Evolutionary conservation across 2,797 vertebrate genomes (phyloP), one percentile per base, ranked within the genome.

Genomic region (Chloroceryle amazona): DNA sequence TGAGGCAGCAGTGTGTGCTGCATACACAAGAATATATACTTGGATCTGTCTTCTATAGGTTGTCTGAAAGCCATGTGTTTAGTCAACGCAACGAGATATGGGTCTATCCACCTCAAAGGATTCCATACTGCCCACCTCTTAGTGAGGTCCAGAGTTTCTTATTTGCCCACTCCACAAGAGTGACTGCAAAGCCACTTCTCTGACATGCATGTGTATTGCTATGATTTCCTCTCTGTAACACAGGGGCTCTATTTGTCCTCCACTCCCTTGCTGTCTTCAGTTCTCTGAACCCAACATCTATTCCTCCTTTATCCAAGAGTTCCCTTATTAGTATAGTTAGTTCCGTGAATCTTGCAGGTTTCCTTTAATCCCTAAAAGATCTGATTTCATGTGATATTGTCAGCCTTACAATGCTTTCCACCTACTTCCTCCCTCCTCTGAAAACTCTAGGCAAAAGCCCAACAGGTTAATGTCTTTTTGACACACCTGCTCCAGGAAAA

Each of bases 91-190:
- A 67, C 26, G 9, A 65, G 35, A 62, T 0, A 5, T 35, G 12
- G 29, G 17, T 20, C 23, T 33, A 22, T 23, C 5, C 33, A 70
- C 3, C 18, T 26, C 0, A 0, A 80, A 26, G 16, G 15, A 58
- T 44, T 25, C n/a, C 17, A 62, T 9, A 39, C 3, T 31, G 29
- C 20, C 14, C 9, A 28, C 4, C 10, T 66, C n/a, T 46, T 44
- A 54, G 31, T 0, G 2, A 57, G 16, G 31, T 29, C 20, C 46
- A 49, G 60, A 58, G 39, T 9, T 68, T 63, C 54, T 81, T 52
- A 20, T 35, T 71, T 22, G 37, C 25, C 49, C 47, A 46, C 17
- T 1, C 14, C 42, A 47, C 3, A 12, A n/a, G 5, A 74, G n/a
- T 18, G 46, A 82, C 11, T 5, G 46, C 13, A 44, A 72, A 12